Evolutionary conservation across 2,888 invertebrate genomes (phyloP).

Genomic region (Spisula subtruncata): DNA sequence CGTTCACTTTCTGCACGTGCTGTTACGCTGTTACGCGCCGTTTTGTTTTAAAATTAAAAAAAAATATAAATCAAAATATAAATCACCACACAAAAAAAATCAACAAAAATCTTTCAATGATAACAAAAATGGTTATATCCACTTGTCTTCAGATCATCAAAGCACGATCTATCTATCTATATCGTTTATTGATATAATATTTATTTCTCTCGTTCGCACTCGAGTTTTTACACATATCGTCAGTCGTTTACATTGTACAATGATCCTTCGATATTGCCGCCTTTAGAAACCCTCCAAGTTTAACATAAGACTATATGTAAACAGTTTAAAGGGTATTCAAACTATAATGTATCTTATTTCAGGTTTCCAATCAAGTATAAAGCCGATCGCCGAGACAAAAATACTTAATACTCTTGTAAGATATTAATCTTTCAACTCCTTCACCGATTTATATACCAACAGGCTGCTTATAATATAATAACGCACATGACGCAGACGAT

Average conservation of each 20-base stretch:
- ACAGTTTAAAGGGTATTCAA: slow-evolving; percentile 36
- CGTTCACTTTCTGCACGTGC: background rate
- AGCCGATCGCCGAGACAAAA: slow-evolving; percentile 39
- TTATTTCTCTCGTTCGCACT: background rate
- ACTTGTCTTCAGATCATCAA: slow-evolving; percentile 1
- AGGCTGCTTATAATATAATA: background rate
- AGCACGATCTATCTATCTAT: background rate
- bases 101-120: background rate
- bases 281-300: slow-evolving; percentile 19
- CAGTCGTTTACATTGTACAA: background rate
- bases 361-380: slow-evolving; percentile 47
- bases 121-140: slow-evolving; percentile 6
- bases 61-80: too few relatives aligned
- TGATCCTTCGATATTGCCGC: slow-evolving; percentile 10
- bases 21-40: background rate
- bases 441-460: background rate
- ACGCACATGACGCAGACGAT: background rate
- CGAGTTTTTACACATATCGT: background rate
- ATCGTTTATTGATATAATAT: background rate
- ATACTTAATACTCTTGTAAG: slow-evolving; percentile 46
- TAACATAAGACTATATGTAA: slow-evolving; percentile 30
- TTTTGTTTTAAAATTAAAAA: background rate
- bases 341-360: slow-evolving; percentile 49
- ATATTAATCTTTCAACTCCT: slow-evolving; percentile 48
- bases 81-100: background rate